Percentiles rank a stretch among this genome's conserved stretches.
phyloP scores from a whole-genome alignment of 2,113 vertebrate genomes.

The Oenanthe oenanthe region DNA sequence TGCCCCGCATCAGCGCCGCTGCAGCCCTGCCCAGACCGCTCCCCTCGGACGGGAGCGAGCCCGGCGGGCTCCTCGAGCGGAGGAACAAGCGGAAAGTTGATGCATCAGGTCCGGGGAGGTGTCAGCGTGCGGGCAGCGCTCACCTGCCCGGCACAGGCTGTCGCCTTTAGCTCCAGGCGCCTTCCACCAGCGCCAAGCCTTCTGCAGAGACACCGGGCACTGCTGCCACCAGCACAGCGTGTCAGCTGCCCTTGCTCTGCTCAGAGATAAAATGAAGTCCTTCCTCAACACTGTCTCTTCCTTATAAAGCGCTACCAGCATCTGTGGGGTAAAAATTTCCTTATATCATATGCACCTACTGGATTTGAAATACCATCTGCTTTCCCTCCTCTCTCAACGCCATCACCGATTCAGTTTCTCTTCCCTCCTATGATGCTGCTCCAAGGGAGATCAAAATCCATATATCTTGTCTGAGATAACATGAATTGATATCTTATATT shows the following conservation, averaged over 20 bases:
- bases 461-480: not conserved
- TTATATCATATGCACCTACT: not conserved
- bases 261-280: not conserved
- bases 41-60: not conserved
- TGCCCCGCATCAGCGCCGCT: not conserved
- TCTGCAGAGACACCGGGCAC: not conserved
- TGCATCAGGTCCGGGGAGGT: not conserved
- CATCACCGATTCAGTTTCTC: not conserved
- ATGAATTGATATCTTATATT: not conserved
- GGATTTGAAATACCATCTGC: not conserved
- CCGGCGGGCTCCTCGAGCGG: not conserved
- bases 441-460: not conserved
- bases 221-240: not conserved
- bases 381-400: not conserved
- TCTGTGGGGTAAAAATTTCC: not conserved
- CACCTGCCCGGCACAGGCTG: not conserved
- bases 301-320: not conserved
- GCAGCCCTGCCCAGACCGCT: rapidly evolving
- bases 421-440: not conserved
- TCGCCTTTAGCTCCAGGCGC: not conserved
- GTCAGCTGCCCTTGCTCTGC: not conserved
- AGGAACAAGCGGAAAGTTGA: not conserved
- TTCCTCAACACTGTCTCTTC: not conserved
- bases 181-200: not conserved
- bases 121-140: not conserved